A percentile compares a stretch with the other conserved stretches of the same genome.
Conservation (phyloP, 1,140 invertebrate genomes). For the Nomia melanderi region DNA sequence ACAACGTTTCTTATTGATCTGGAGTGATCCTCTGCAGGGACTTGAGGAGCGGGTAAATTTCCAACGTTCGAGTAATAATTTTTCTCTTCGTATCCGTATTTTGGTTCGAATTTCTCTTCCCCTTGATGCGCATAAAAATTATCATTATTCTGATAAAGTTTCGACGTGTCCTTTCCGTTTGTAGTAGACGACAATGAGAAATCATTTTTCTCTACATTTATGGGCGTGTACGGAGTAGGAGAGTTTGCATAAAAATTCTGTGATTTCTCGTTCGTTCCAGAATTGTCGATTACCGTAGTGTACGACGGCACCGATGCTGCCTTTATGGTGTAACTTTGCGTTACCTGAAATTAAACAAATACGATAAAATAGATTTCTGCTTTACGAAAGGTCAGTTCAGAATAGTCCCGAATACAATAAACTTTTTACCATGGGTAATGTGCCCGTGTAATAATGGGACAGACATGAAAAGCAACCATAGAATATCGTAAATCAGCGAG, state of each 20-base stretch:
- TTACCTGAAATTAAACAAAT: conserved; percentile 73
- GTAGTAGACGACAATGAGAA: conserved; percentile 55
- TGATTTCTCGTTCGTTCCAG: conserved; percentile 71
- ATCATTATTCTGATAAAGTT: conserved; percentile 74
- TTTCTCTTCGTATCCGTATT: conserved; percentile 74
- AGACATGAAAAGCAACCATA: conserved; percentile 22
- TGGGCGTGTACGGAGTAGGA: conserved; percentile 71
- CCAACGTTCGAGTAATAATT: conserved; percentile 78
- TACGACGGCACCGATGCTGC: conserved; percentile 80
- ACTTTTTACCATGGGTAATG: conserved; percentile 52
- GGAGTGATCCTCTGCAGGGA: conserved; percentile 68
- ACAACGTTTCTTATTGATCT: conserved; percentile 71
- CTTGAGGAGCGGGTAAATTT: conserved; percentile 71
- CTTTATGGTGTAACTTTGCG: conserved; percentile 82
- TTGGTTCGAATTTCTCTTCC: conserved; percentile 73
- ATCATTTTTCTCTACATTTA: conserved; percentile 72
- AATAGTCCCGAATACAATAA: not conserved
- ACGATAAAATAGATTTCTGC: not conserved
- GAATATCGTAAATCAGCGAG: conserved; percentile 43
- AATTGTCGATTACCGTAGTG: conserved; percentile 80
- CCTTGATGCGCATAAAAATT: conserved; percentile 73
- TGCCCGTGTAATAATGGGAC: conserved; percentile 37
- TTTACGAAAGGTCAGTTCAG: not conserved
- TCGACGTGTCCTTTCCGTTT: conserved; percentile 65
- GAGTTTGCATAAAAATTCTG: conserved; percentile 79